Conservation (phyloP, 2,797 vertebrate species). For the Anabas testudineus region DNA sequence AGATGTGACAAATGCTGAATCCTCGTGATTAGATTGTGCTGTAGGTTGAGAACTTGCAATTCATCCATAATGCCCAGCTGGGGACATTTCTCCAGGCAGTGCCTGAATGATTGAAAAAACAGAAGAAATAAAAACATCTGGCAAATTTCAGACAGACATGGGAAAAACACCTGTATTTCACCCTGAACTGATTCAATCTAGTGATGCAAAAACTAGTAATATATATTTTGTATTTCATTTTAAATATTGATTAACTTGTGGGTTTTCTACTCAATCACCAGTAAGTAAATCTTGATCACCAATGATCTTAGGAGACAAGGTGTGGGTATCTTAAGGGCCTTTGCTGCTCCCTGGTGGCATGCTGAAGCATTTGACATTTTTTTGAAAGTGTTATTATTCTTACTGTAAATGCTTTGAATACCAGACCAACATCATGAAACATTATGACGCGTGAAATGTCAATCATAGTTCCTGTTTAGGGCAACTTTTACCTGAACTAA, state of each 20-base stretch:
- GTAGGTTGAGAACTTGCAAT: slow-evolving; percentile 91
- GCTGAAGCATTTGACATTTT: slow-evolving; percentile 23
- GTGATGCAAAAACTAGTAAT: slow-evolving; percentile 19
- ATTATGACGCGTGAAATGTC: neutral
- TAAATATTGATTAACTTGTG: neutral
- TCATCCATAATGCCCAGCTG: slow-evolving; percentile 87
- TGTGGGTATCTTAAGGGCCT: slow-evolving; percentile 44
- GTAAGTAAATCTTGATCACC: neutral
- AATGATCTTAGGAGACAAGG: neutral
- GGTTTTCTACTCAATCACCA: slow-evolving; percentile 3
- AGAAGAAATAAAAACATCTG: neutral
- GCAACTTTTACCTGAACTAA: slow-evolving; percentile 3
- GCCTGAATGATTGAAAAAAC: slow-evolving; percentile 78
- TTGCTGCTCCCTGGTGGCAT: slow-evolving; percentile 81
- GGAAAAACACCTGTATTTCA: neutral
- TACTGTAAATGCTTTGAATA: neutral
- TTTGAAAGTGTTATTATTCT: neutral
- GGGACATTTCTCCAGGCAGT: slow-evolving; percentile 89
- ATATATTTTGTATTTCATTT: neutral
- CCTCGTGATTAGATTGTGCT: slow-evolving; percentile 92
- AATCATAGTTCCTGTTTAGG: neutral
- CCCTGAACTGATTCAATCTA: neutral
- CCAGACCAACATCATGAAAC: slow-evolving; percentile 5
- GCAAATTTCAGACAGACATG: too few relatives aligned
- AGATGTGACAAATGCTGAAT: slow-evolving; percentile 91